These are phyloP conservation scores for Peromyscus melanophrys DNA, from an alignment of 2,797 vertebrate genomes.

Conservation along the genomic window DNA sequence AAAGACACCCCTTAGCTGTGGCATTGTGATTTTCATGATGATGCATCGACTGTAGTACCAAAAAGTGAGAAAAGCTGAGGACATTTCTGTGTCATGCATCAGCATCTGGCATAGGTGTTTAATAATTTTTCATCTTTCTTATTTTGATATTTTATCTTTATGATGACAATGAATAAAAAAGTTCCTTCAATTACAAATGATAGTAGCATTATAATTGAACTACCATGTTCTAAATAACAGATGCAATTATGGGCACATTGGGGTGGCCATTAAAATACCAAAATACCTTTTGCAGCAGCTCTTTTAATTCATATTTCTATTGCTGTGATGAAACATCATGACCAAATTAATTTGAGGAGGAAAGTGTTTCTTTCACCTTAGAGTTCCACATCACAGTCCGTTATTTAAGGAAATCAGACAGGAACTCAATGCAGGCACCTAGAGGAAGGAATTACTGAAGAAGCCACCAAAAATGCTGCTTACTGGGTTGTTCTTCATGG, in stretches of 20 bases:
- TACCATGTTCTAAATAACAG: not conserved
- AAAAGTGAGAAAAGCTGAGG: not conserved
- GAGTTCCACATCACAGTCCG: not conserved
- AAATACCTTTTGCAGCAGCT: not conserved
- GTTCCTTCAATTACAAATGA: slow-evolving; percentile 1
- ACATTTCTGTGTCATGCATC: not conserved
- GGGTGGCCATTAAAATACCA: not conserved
- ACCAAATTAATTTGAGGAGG: not conserved
- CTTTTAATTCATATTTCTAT: not conserved
- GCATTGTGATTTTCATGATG: not conserved
- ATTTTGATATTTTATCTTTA: slow-evolving; percentile 22
- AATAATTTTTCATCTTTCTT: not conserved
- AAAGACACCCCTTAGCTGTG: not conserved
- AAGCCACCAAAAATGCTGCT: not conserved
- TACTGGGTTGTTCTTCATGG: not conserved
- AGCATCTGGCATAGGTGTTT: not conserved
- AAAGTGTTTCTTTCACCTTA: not conserved
- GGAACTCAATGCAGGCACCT: not conserved
- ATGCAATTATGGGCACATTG: not conserved
- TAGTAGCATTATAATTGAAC: not conserved
- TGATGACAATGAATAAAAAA: not conserved
- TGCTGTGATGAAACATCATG: not conserved
- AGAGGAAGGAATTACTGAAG: not conserved
- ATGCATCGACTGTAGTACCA: not conserved
- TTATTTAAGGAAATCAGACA: not conserved